Percentiles rank a stretch among this genome's conserved stretches.
Conservation (phyloP, 2,888 invertebrate species). For the Spisula subtruncata region DNA sequence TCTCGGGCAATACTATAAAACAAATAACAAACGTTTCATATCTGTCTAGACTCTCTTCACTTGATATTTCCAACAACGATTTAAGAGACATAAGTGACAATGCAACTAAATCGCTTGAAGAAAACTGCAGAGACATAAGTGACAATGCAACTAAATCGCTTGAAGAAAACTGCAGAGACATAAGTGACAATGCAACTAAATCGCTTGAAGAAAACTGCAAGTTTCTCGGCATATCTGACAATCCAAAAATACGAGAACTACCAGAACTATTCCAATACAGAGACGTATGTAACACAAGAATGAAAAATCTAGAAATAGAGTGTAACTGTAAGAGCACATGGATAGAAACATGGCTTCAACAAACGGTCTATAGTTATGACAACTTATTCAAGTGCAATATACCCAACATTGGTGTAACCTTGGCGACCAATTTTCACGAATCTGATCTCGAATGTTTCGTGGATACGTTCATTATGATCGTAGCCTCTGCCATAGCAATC, state of each 20-base stretch:
- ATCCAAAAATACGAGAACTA: constrained; percentile 20
- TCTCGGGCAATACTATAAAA: constrained; percentile 44
- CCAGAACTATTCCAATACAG: constrained; percentile 49
- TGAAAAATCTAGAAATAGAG: constrained; percentile 23
- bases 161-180: constrained; percentile 37
- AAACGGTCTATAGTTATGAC: constrained; percentile 23
- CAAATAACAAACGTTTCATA: constrained; percentile 37
- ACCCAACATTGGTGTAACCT: constrained; percentile 24
- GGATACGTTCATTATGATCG: not conserved
- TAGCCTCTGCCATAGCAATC: constrained; percentile 5
- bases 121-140: constrained; percentile 26
- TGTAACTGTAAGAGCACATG: constrained; percentile 51
- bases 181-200: too few species aligned
- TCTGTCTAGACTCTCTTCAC: constrained; percentile 11
- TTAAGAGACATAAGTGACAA: too few species aligned
- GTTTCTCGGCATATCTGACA: too few species aligned
- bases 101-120: too few species aligned
- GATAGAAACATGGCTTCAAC: constrained; percentile 49
- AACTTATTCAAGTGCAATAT: constrained; percentile 45
- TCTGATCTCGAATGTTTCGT: constrained; percentile 28
- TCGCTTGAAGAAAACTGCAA: not conserved
- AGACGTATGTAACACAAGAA: constrained; percentile 42
- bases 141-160: constrained; percentile 20
- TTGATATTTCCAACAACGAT: constrained; percentile 48
- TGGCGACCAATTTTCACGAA: constrained; percentile 26